These are phyloP conservation scores for Archivesica marissinica DNA, from an alignment of 1,140 invertebrate species.

Conservation along the genomic window DNA sequence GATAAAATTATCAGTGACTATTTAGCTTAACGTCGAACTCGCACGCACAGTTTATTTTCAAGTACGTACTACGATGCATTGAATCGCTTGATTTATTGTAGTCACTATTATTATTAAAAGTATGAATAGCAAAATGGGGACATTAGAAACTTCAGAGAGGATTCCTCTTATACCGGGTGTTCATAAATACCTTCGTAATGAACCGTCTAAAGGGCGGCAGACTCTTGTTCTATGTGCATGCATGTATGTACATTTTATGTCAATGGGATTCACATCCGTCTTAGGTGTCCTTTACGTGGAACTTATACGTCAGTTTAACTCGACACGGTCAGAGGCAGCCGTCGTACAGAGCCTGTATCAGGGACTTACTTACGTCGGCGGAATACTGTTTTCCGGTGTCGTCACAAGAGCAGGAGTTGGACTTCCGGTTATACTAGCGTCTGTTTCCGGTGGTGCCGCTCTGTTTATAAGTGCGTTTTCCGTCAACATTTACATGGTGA, in stretches of 20 bases:
- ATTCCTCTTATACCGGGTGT: neutral
- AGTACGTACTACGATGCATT: too few species aligned
- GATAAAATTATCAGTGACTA: too few species aligned
- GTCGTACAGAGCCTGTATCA: conserved; percentile 38
- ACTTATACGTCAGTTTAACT: conserved; percentile 40
- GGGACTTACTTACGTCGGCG: conserved; percentile 32
- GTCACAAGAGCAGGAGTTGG: conserved; percentile 27
- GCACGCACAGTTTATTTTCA: too few species aligned
- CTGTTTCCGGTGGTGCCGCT: neutral
- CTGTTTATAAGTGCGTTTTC: conserved; percentile 25
- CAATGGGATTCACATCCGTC: conserved; percentile 14
- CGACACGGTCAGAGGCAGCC: conserved; percentile 2
- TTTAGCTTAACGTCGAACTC: too few species aligned
- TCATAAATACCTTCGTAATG: neutral
- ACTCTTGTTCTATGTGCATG: conserved; percentile 6
- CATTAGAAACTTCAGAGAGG: neutral
- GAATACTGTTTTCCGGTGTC: conserved; percentile 22
- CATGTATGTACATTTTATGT: conserved; percentile 51
- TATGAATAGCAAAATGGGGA: too few species aligned
- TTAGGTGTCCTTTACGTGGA: conserved; percentile 49
- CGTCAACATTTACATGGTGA: conserved; percentile 50
- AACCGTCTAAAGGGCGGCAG: conserved; percentile 25
- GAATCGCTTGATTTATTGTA: too few species aligned
- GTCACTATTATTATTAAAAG: too few species aligned
- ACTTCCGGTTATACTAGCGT: conserved; percentile 30